Evolutionary conservation across 2,113 vertebrate species (phyloP).

Genomic region (Epinephelus fuscoguttatus): DNA sequence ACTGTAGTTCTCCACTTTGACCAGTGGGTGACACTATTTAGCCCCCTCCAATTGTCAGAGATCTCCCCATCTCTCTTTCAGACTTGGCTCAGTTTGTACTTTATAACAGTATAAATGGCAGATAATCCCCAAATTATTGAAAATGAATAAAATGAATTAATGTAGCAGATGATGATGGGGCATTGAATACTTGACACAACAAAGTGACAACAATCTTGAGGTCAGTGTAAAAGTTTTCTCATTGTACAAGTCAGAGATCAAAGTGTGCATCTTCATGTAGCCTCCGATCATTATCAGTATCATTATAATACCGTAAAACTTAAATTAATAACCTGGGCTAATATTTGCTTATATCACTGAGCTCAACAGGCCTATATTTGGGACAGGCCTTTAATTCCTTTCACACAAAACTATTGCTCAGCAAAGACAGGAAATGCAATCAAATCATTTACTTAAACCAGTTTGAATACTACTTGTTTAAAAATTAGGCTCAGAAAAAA

Average conservation of each 20-base stretch:
- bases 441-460: too few species aligned
- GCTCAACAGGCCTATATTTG: too few species aligned
- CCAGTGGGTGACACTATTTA: conserved; percentile 63
- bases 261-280: neutral
- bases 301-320: too few species aligned
- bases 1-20: conserved; percentile 27
- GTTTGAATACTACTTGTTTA: too few species aligned
- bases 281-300: neutral
- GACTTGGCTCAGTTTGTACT: neutral
- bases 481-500: too few species aligned
- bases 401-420: too few species aligned
- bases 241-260: neutral
- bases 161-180: neutral
- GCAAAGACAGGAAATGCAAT: too few species aligned
- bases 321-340: too few species aligned
- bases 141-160: neutral
- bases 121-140: neutral
- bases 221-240: neutral
- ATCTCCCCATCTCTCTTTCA: neutral
- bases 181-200: neutral
- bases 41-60: neutral
- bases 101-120: neutral
- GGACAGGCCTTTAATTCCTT: too few species aligned
- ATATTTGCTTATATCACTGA: too few species aligned
- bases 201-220: neutral